Evolutionary conservation across 1,140 invertebrate species (phyloP).

Genomic region (Bombyx mandarina): DNA sequence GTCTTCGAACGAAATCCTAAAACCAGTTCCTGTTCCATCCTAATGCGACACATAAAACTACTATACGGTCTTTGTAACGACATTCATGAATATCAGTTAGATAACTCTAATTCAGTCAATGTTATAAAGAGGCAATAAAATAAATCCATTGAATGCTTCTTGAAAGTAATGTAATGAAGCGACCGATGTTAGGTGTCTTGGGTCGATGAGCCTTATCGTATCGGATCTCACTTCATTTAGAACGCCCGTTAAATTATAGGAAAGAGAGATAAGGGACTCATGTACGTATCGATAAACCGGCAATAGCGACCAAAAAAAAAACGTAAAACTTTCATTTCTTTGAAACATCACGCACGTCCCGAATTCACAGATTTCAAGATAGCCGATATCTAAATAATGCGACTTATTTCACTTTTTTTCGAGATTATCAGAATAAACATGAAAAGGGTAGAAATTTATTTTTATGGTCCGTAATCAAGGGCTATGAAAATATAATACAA

Average conservation of each 20-base stretch:
- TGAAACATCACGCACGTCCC: no score
- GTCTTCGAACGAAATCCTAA: no score
- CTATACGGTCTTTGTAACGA: neutral
- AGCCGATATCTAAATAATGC: no score
- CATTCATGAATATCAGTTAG: no score
- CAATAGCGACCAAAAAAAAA: slow-evolving; percentile 7
- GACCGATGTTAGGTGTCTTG: slow-evolving; percentile 42
- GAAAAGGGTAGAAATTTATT: no score
- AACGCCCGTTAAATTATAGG: slow-evolving; percentile 60
- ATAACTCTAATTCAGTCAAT: slow-evolving; percentile 10
- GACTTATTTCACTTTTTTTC: no score
- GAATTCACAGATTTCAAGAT: no score
- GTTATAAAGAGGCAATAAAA: slow-evolving; percentile 26
- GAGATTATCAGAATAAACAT: no score
- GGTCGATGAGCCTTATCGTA: slow-evolving; percentile 59
- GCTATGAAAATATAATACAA: no score
- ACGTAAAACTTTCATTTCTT: no score
- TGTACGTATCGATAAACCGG: slow-evolving; percentile 38
- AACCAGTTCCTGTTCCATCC: no score
- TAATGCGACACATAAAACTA: neutral
- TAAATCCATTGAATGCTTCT: slow-evolving; percentile 43
- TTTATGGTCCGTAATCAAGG: no score
- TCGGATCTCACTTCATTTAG: slow-evolving; percentile 64
- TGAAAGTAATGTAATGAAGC: slow-evolving; percentile 54
- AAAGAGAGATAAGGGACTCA: slow-evolving; percentile 47